Conservation (phyloP, 2,888 invertebrate species). For the Trimorus sp. region DNA sequence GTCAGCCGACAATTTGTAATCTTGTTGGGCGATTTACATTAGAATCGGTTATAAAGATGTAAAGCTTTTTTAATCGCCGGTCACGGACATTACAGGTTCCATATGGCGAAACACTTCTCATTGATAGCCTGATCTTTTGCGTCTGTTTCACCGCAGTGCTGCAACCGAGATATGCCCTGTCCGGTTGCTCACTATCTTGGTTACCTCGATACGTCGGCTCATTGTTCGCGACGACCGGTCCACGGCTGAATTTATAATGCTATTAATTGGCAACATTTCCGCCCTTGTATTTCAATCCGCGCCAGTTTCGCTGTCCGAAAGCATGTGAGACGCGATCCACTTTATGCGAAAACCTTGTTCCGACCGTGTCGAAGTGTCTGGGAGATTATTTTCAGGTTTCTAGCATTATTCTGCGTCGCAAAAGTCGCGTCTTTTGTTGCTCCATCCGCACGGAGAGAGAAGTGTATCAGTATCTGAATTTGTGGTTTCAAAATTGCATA, state of each 20-base stretch:
- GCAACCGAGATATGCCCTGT: constrained; percentile 10
- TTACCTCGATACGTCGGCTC: constrained; percentile 57
- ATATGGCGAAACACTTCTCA: constrained; percentile 76
- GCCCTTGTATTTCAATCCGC: constrained; percentile 76
- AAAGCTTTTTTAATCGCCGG: constrained; percentile 40
- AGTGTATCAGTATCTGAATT: no score
- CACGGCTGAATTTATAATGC: constrained; percentile 75
- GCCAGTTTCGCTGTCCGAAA: constrained; percentile 34
- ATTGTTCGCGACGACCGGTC: constrained; percentile 74
- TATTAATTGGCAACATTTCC: constrained; percentile 77
- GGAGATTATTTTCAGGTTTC: no score
- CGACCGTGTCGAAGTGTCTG: neutral
- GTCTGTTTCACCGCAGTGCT: constrained; percentile 1
- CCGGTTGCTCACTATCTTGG: constrained; percentile 48
- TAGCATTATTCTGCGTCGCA: no score
- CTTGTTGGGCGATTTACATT: constrained; percentile 41
- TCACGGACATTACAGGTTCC: constrained; percentile 71
- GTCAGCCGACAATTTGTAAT: constrained; percentile 36
- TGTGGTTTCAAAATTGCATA: no score
- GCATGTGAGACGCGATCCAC: constrained; percentile 31
- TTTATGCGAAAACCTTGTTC: constrained; percentile 17
- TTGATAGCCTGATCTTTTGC: constrained; percentile 65
- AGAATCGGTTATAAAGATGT: constrained; percentile 39
- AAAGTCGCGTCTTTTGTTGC: no score
- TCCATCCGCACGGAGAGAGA: no score